A percentile compares a stretch with the other conserved stretches of the same genome.
Evolutionary conservation across 2,113 vertebrate species (phyloP).

Genomic region (Chinchilla lanigera): DNA sequence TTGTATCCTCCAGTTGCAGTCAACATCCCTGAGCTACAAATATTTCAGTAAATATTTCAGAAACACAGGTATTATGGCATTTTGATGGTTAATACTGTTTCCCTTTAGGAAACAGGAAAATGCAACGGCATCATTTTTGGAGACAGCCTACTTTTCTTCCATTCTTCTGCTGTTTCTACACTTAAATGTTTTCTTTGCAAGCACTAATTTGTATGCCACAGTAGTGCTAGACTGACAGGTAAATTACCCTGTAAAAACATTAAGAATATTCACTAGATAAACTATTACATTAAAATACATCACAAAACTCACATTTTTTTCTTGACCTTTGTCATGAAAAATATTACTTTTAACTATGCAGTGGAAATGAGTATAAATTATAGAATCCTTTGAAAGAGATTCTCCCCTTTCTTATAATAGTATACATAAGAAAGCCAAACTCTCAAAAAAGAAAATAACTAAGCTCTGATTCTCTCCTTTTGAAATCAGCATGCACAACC

Average conservation of each 20-base stretch:
- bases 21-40: not conserved
- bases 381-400: constrained; percentile 60
- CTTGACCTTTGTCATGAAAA: constrained; percentile 78
- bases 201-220: constrained; percentile 86
- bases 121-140: constrained; percentile 45
- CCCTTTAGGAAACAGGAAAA: constrained; percentile 48
- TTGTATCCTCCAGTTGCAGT: not conserved
- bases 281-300: constrained; percentile 80
- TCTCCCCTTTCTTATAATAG: constrained; percentile 30
- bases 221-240: constrained; percentile 82
- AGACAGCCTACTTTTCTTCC: constrained; percentile 44
- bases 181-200: constrained; percentile 85
- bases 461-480: constrained; percentile 53
- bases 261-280: constrained; percentile 83
- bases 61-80: not conserved
- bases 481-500: constrained; percentile 47
- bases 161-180: constrained; percentile 61
- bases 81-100: not conserved
- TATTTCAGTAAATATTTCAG: constrained; percentile 2
- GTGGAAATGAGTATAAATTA: constrained; percentile 78
- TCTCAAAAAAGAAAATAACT: constrained; percentile 68
- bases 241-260: constrained; percentile 87
- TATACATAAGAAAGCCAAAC: constrained; percentile 58
- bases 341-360: constrained; percentile 76
- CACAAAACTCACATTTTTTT: constrained; percentile 71